Conservation (phyloP, 2,888 invertebrate species). For the Formica aserva region DNA sequence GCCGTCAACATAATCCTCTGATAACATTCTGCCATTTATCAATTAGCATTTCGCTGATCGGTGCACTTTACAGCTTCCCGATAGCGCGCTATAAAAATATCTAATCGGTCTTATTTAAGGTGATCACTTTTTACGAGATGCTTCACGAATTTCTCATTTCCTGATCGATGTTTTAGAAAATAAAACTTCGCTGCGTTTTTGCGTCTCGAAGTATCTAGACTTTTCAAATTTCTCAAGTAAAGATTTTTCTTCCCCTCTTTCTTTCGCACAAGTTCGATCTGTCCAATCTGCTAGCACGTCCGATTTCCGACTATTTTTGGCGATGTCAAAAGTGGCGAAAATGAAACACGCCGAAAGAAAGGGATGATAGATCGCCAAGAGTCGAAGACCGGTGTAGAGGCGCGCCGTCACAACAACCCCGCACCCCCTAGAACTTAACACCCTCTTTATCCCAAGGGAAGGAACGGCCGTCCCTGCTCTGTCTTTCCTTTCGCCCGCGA, state of each 20-base stretch:
- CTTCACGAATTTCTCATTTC: background rate
- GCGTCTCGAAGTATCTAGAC: too few species aligned
- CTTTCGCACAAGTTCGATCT: background rate
- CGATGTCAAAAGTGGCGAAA: slow-evolving; percentile 35
- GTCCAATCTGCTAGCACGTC: background rate
- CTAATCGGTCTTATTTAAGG: background rate
- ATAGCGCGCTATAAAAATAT: slow-evolving; percentile 3
- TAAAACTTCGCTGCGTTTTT: background rate
- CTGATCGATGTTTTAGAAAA: background rate
- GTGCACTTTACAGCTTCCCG: slow-evolving; percentile 6
- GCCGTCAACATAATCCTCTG: slow-evolving; percentile 8
- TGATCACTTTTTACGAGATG: background rate
- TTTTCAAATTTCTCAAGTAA: background rate
- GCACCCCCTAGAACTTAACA: slow-evolving; percentile 78
- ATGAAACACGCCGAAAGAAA: slow-evolving; percentile 59
- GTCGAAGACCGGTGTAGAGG: slow-evolving; percentile 78
- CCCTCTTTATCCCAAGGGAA: slow-evolving; percentile 82
- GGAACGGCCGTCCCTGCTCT: slow-evolving; percentile 75
- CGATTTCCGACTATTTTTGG: slow-evolving; percentile 32
- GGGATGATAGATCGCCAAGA: slow-evolving; percentile 80
- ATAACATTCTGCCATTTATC: slow-evolving; percentile 44
- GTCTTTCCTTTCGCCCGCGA: slow-evolving; percentile 76
- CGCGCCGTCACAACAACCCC: slow-evolving; percentile 83
- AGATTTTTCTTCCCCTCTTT: background rate
- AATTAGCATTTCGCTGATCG: slow-evolving; percentile 40